Evolutionary conservation across 2,888 invertebrate species (phyloP), one percentile per base, ranked within the genome.

Genomic region (Tenthredo notha): DNA sequence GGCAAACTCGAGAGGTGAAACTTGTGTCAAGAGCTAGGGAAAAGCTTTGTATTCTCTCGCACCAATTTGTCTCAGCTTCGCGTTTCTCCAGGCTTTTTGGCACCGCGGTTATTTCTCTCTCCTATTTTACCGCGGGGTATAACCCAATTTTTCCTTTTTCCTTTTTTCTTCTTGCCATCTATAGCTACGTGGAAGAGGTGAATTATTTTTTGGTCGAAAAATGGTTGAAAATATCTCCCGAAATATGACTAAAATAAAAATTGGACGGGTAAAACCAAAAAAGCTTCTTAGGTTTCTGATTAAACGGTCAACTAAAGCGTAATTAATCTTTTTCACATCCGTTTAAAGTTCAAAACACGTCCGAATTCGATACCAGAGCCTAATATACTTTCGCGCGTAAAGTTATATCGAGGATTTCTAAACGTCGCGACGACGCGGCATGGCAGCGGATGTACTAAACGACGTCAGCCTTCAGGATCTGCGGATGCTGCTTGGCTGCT

Each of bases 11-110:
- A 84, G 84, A 85, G 78, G 72, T 47, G 33, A 82, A 84, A 33
- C 67, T 78, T 85, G 77, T 85, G 84, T 86, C 86, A 83, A 82
- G 80, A 86, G 84, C 37, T n/a, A 40, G n/a, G 25, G 25, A 21
- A 80, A 78, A 80, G 58, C 61, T 61, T 80, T 80, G 78, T 80
- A 58, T 61, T 61, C n/a, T 61, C 37, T 61, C 61, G n/a, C 40
- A 84, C 82, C 78, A 86, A 86, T 86, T 84, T 85, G 74, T 77
- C 70, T 58, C 47, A 33, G 37, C 40, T 70, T 61, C 58, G 54
- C 72, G 85, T 86, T 61, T 58, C 83, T 85, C 47, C 67, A 80
- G 25, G 75, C 4, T 37, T 54, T 37, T 47, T 84, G 58, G 54
- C 83, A 84, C 47, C 78, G 10, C 29, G 72, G 47, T 33, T 37